Conservation (phyloP, 2,113 vertebrate genomes). For the Mesoclemmys tuberculata region DNA sequence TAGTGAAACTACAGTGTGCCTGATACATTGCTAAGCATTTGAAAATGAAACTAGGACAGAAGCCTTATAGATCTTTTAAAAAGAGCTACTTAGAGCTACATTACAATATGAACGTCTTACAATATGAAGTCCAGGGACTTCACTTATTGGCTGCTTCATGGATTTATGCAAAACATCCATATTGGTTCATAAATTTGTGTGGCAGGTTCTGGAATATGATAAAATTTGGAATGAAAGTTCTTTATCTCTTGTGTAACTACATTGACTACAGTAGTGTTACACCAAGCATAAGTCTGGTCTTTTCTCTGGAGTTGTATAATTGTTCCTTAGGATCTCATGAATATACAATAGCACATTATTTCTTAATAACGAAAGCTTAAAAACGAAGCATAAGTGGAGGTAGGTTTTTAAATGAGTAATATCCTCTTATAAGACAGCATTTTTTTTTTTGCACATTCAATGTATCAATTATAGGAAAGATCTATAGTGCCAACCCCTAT, state of each 20-base stretch:
- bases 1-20: not conserved
- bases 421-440: not conserved
- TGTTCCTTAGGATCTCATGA: not conserved
- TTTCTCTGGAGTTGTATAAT: not conserved
- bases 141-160: not conserved
- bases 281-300: not conserved
- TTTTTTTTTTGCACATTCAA: not conserved
- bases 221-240: no score
- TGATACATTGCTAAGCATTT: not conserved
- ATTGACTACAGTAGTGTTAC: not conserved
- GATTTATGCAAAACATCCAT: not conserved
- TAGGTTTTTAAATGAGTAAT: not conserved
- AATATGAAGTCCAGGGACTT: not conserved
- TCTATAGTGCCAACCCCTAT: not conserved
- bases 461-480: not conserved
- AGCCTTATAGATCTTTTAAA: not conserved
- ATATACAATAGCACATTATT: not conserved
- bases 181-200: not conserved
- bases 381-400: not conserved
- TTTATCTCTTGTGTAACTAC: not conserved
- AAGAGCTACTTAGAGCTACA: slow-evolving; percentile 23
- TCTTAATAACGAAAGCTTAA: no score
- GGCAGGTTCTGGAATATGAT: not conserved
- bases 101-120: slow-evolving; percentile 36
- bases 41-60: slow-evolving; percentile 20